Base-by-base conservation (phyloP, 2,888 invertebrate species). In the Xiphydria camelus region DNA sequence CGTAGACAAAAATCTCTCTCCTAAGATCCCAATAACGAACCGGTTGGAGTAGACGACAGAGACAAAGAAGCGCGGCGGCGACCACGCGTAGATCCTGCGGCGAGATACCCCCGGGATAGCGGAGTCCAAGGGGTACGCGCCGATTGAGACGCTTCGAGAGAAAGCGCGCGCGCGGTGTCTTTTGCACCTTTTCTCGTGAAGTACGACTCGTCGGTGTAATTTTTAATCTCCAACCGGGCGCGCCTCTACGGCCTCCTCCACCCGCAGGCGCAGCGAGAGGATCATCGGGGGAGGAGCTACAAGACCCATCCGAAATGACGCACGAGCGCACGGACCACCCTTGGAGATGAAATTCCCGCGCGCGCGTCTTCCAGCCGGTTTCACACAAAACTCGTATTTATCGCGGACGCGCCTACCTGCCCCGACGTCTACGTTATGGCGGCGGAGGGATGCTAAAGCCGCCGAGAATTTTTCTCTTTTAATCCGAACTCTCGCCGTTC, bases 281-380 rank as follows among this genome's bases (percentile, higher is more conserved):
- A 29, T 39, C 41, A 36, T 46, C 29, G 57, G 50, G 57, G 62
- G 64, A 59, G 62, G 63, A 64, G 61, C 54, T 21, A 15, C 47
- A 53, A 12, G 15, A 29, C 12, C 29, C 9, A 29, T 29, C 31
- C 18, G 15, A 36, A 36, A 31, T 44, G 43, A 44, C 15, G 51
- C 52, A 53, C 53, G 48, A 39, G 53, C 54, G 52, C 70, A 59
- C 59, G 58, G 72, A 73, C 73, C 73, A 73, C 73, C 72, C 70
- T 57, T 66, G 64, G 65, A 57, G 72, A 67, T 64, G 62, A 60
- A 64, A 38, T 62, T 61, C 47, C 56, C 56, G 53, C 54, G 44
- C 38, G 40, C 36, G 20, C 36, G 53, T 60, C 59, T 64, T 67
- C 61, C 65, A 67, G 61, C 60, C 64, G 64, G 65, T 65, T 70